Conservation (phyloP, 2,888 invertebrate genomes). For the Diaprepes abbreviatus region DNA sequence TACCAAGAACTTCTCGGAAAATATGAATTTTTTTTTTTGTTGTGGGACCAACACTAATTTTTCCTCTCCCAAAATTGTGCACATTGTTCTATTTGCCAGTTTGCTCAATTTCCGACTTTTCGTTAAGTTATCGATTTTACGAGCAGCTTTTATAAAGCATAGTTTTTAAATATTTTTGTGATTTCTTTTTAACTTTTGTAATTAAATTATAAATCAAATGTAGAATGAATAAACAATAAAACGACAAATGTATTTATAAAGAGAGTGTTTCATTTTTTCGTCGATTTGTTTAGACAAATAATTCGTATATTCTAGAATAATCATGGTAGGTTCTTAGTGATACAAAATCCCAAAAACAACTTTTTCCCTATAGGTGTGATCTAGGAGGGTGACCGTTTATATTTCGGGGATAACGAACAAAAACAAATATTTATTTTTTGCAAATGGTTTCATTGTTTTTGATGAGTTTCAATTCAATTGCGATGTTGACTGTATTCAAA, state of each 20-base stretch:
- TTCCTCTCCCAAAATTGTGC: conserved; percentile 10
- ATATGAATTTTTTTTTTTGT: conserved; percentile 20
- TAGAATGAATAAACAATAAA: conserved; percentile 44
- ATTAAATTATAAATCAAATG: conserved; percentile 42
- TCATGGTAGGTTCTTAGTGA: too few relatives aligned
- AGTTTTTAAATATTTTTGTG: conserved; percentile 45
- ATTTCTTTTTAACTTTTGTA: conserved; percentile 47
- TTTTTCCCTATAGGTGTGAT: too few relatives aligned
- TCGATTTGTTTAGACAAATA: too few relatives aligned
- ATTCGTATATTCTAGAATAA: too few relatives aligned
- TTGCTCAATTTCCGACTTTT: conserved; percentile 24
- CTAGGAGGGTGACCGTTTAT: too few relatives aligned
- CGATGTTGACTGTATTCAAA: too few relatives aligned
- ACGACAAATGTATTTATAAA: conserved; percentile 45
- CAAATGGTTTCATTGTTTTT: too few relatives aligned
- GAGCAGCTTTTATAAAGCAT: conserved; percentile 34
- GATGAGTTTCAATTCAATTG: too few relatives aligned
- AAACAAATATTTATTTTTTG: too few relatives aligned
- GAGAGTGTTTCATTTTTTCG: too few relatives aligned
- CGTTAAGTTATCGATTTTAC: conserved; percentile 21
- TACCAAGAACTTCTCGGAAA: conserved; percentile 5
- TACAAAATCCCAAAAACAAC: too few relatives aligned
- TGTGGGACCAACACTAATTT: conserved; percentile 38
- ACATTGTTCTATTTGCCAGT: conserved; percentile 25
- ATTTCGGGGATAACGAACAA: too few relatives aligned